Evolutionary conservation across 2,888 invertebrate species (phyloP), one percentile per base, ranked within the genome.

Genomic region (Leucania comma): DNA sequence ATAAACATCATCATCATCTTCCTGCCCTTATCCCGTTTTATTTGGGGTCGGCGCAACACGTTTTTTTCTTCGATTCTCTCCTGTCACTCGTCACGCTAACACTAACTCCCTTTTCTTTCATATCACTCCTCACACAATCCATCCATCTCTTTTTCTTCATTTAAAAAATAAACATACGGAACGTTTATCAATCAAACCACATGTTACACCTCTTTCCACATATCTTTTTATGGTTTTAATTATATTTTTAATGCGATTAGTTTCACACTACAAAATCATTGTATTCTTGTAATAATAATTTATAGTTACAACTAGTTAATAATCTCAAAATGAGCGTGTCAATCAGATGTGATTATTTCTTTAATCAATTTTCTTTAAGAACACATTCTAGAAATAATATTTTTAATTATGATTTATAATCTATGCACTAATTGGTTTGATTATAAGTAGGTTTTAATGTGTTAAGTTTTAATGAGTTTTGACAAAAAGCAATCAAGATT

Each of bases 261-360:
- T 81, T 81, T 76, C 59, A 80, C 78, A 76, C 81, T 72, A 64
- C 3, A 46, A 62, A 66, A 60, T 75, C 57, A 62, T 57, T 59
- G 54, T 56, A 38, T 64, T 77, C 20, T 10, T 53, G 51, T 48
- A n/a, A 66, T 22, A 72, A 42, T 26, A 72, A 50, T 64, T 24
- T 73, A 56, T 54, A 50, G 67, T 26, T 59, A 76, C 42, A 62
- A 76, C 42, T 64, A 59, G 42, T 67, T 59, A 73, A 67, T 69
- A 69, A 60, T 63, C 48, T 46, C 10, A 56, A 68, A 72, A 79
- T 78, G 56, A 68, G 65, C 79, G 72, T 78, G 56, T 57, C 78
- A 73, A 69, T 81, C 65, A 66, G 46, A 63, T 35, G 56, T 51
- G 20, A 12, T 66, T 62, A 70, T 75, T 63, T 60, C 38, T 66